Evolutionary conservation across 1,140 invertebrate genomes (phyloP).

Genomic region (Aphis craccivora): DNA sequence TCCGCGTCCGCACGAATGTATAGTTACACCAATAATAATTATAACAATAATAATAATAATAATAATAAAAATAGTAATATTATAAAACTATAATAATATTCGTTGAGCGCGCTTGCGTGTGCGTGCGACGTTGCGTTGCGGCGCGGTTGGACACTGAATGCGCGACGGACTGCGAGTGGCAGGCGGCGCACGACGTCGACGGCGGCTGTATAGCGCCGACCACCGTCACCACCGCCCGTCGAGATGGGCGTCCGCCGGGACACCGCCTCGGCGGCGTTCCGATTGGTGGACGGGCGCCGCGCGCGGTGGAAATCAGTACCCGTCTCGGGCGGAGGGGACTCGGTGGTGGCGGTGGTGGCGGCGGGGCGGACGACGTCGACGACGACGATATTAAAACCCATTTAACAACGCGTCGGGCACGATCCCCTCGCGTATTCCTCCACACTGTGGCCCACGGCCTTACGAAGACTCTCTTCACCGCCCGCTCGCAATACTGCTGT

Average conservation of each 20-base stretch:
- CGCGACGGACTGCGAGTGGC: constrained; percentile 54
- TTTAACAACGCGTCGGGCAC: constrained; percentile 41
- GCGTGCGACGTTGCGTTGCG: neutral
- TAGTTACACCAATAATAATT: neutral
- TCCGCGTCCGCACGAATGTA: neutral
- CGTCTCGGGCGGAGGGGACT: neutral
- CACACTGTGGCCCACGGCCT: neutral
- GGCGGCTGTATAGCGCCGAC: neutral
- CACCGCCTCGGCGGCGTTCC: constrained; percentile 31
- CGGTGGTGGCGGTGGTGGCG: neutral
- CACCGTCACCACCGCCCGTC: constrained; percentile 1
- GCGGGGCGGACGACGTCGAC: neutral
- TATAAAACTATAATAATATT: neutral
- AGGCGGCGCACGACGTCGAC: neutral
- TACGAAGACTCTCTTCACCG: neutral
- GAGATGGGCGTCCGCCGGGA: constrained; percentile 40
- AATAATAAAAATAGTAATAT: neutral
- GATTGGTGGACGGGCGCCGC: constrained; percentile 20
- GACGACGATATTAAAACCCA: constrained; percentile 47
- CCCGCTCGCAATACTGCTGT: neutral
- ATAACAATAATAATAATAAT: neutral
- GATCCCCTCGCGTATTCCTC: neutral
- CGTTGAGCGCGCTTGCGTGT: neutral
- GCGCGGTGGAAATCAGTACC: constrained; percentile 47
- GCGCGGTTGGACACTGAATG: constrained; percentile 29